Base-by-base conservation (phyloP, 2,888 invertebrate genomes). In the Molanna angustata region DNA sequence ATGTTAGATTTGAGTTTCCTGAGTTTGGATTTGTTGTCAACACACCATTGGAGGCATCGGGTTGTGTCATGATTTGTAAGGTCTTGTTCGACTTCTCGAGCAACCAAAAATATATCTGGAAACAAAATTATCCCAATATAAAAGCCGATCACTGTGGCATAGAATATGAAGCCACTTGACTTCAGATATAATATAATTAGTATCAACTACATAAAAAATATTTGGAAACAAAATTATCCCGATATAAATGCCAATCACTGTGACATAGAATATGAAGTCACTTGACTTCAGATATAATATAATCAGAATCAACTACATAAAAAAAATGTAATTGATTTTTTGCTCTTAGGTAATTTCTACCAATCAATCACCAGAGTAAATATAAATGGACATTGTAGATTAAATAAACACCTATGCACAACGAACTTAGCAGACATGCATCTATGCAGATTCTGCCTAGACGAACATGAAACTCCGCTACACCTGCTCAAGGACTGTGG, bases 1-100 rank as follows among this genome's bases (percentile, higher is more conserved):
- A 99, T 88, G 49, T 86, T 91, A 47, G 96, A 96, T 70, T 92
- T 91, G 59, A 96, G 83, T 74, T 96, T 96, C 50, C 95, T 79
- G 58, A 97, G 80, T 68, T 95, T 96, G 27, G 94, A 94, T 70
- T 93, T 89, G 76, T 97, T 96, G 68, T 97, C 97, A 65, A 92
- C 89, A 73, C 97, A 97, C 97, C 97, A 97, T 57, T 87, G 81
- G 54, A 96, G 82, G 69, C 95, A 95, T 67, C 93, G 90, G 2
- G 81, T 78, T 0, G 95, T 95, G 71, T 95, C 92, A 50, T 84
- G 86, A 54, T 82, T 82, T 2, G 82, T 74, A 51, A 98, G 71
- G 58, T 94, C 93, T 56, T 86, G 85, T 68, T 96, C 96, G 4
- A 97, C 90, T 65, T 89, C 89, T 11, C 88, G 82, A 0, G 90